Evolutionary conservation across 2,113 vertebrate species (phyloP), one percentile per base, ranked within the genome.

Genomic region (Actinemys pallida): DNA sequence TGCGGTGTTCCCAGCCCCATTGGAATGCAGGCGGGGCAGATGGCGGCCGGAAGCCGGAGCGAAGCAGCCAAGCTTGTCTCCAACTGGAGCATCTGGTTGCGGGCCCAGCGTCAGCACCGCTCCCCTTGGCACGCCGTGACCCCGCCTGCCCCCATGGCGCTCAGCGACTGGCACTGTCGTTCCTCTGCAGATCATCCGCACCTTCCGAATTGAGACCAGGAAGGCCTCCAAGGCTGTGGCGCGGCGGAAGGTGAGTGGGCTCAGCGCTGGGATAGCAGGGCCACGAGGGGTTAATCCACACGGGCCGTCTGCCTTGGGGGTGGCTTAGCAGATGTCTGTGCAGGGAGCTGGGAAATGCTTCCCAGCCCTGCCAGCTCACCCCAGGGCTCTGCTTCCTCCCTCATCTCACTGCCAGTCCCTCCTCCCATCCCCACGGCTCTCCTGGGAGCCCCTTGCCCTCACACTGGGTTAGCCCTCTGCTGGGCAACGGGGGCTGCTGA

Each of bases 141-240:
- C 31, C 35, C 8, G 2, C 62, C 65, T 39, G 65, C 17, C 65
- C 35, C n/a, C 65, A 19, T n/a, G 35, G 19, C 19, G 2, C 16
- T 39, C 10, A 0, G 4, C 1, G 1, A 29, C 5, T 0, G 1
- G 1, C 39, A 52, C 11, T 80, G 22, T 27, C 14, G 1, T 31
- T 5, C 57, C 7, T 6, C n/a, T 53, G 1, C 97, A 99, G 99
- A 99, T 99, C 93, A 96, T 99, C 79, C 98, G 99, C 9, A 99
- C 99, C 6, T 99, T 99, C 97, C 99, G 99, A 91, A 99, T 99
- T 2, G 99, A 99, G 96, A 99, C 98, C 4, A 98, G 99, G 50
- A 99, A 99, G 95, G 99, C 99, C 1, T 99, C 99, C 4, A 99
- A 99, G 97, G 99, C 99, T 10, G 99, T 99, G 80, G 99, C 99